phyloP scores from a whole-genome alignment of 1,140 invertebrate genomes.

The Papilio machaon region DNA sequence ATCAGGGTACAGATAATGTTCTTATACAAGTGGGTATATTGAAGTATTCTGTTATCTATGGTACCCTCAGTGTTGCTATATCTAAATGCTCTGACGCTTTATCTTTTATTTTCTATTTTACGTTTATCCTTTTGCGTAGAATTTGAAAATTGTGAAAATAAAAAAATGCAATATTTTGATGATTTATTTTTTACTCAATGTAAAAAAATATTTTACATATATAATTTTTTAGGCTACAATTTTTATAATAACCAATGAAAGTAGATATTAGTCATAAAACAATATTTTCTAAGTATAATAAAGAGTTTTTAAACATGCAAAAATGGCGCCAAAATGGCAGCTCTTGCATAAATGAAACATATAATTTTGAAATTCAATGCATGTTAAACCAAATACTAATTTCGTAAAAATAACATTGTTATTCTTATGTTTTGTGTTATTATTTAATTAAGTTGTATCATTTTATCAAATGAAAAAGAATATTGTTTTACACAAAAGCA shows the following conservation, averaged over 20 bases:
- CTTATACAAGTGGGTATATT: slow-evolving; percentile 32
- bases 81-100: neutral
- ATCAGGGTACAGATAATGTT: slow-evolving; percentile 39
- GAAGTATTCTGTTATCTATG: slow-evolving; percentile 28
- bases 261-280: no score
- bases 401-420: slow-evolving; percentile 58
- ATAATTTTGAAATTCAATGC: slow-evolving; percentile 40
- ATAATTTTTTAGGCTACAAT: neutral
- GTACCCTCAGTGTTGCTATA: slow-evolving; percentile 16
- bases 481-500: slow-evolving; percentile 3
- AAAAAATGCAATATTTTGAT: neutral
- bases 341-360: slow-evolving; percentile 38
- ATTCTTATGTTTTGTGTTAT: slow-evolving; percentile 48
- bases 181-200: neutral
- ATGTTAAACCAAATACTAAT: slow-evolving; percentile 75
- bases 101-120: neutral
- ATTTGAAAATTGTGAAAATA: neutral
- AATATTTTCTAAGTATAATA: neutral
- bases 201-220: neutral
- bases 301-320: slow-evolving; percentile 24
- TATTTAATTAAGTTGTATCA: slow-evolving; percentile 50
- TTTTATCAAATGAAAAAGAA: slow-evolving; percentile 34
- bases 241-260: slow-evolving; percentile 8
- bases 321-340: slow-evolving; percentile 35
- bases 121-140: no score